phyloP scores from a whole-genome alignment of 2,113 vertebrate species.

The Hiodon alosoides region DNA sequence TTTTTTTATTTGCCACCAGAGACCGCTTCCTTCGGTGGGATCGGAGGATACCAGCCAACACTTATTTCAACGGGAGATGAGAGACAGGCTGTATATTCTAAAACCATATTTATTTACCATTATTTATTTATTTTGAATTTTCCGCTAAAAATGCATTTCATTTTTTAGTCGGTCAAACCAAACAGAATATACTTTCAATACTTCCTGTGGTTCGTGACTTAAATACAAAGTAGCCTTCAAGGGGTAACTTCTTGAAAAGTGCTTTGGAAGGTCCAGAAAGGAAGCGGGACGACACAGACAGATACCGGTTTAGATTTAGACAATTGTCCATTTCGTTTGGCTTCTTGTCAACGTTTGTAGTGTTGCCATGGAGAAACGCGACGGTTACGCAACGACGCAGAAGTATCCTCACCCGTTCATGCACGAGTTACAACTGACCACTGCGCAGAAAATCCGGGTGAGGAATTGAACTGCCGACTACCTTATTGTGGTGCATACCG shows the following conservation, averaged over 20 bases:
- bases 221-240: not conserved
- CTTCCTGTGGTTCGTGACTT: not conserved
- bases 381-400: slow-evolving; percentile 1
- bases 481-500: too few species aligned
- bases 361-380: slow-evolving; percentile 41
- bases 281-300: too few species aligned
- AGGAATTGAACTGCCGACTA: slow-evolving; percentile 5
- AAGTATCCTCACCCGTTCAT: slow-evolving; percentile 65
- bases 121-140: too few species aligned
- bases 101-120: too few species aligned
- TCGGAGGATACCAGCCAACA: too few species aligned
- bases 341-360: not conserved
- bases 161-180: not conserved
- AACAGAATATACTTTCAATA: not conserved
- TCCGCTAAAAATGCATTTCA: not conserved
- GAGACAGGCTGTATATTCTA: too few species aligned
- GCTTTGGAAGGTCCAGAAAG: too few species aligned
- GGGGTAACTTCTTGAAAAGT: too few species aligned
- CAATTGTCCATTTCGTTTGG: not conserved
- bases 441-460: slow-evolving; percentile 65
- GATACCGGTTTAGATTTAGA: not conserved
- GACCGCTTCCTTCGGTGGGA: too few species aligned
- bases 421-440: slow-evolving; percentile 57
- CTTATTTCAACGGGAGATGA: too few species aligned
- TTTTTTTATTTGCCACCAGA: too few species aligned